Evolutionary conservation across 2,888 invertebrate species (phyloP).

Genomic region (Drosophila tanythrix): DNA sequence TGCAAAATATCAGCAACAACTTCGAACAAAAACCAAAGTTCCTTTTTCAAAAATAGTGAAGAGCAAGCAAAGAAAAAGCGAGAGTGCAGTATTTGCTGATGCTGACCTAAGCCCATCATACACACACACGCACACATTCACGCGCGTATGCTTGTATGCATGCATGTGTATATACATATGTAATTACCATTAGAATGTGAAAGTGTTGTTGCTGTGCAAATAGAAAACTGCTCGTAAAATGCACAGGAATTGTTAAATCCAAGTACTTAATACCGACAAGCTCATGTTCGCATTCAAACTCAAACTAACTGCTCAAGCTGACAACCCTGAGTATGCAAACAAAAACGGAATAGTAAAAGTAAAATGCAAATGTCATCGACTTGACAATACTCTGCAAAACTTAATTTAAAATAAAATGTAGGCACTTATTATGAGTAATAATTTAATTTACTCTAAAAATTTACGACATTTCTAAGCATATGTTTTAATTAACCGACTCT

Average conservation of each 20-base stretch:
- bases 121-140: constrained; percentile 25
- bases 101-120: constrained; percentile 70
- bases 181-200: constrained; percentile 66
- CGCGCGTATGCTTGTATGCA: constrained; percentile 17
- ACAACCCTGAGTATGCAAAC: constrained; percentile 26
- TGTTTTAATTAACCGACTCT: constrained; percentile 1
- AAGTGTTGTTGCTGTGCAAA: constrained; percentile 69
- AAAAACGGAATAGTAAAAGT: constrained; percentile 3
- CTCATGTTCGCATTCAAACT: neutral
- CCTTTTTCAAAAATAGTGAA: neutral
- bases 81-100: constrained; percentile 40
- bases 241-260: constrained; percentile 12
- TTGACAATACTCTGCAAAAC: constrained; percentile 19
- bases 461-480: neutral
- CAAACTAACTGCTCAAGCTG: constrained; percentile 6
- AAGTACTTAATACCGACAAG: neutral
- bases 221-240: constrained; percentile 36
- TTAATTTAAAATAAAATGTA: neutral
- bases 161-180: constrained; percentile 23
- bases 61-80: constrained; percentile 4
- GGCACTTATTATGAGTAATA: neutral
- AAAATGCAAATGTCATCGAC: constrained; percentile 26
- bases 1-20: constrained; percentile 11
- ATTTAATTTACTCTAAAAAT: neutral
- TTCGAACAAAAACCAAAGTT: neutral